A percentile compares a stretch with the other conserved stretches of the same genome.
Conservation (phyloP, 1,140 invertebrate genomes). For the Anoplophora glabripennis region DNA sequence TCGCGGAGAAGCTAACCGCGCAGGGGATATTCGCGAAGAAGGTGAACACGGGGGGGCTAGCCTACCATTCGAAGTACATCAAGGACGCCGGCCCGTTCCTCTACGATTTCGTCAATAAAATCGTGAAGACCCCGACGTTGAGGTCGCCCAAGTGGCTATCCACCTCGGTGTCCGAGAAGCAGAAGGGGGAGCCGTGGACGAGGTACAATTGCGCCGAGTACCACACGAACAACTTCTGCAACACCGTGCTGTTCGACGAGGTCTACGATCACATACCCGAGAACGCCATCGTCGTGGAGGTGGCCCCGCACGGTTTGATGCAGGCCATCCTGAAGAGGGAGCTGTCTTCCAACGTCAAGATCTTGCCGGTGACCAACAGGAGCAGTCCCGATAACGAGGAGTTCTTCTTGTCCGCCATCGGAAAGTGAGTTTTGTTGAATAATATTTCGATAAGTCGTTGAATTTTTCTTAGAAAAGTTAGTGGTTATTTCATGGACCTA, state of each 20-base stretch:
- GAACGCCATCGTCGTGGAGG: conserved; percentile 74
- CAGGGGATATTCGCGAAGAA: conserved; percentile 78
- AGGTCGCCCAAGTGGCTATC: conserved; percentile 81
- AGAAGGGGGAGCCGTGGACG: conserved; percentile 66
- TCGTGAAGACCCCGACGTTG: conserved; percentile 65
- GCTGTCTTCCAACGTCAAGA: conserved; percentile 60
- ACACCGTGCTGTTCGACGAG: conserved; percentile 82
- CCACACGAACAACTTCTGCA: conserved; percentile 85
- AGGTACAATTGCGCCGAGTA: conserved; percentile 81
- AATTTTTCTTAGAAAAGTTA: too few relatives aligned
- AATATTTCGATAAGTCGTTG: too few relatives aligned
- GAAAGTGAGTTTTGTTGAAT: conserved; percentile 67
- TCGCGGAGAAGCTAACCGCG: conserved; percentile 64
- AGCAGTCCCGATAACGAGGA: conserved; percentile 64
- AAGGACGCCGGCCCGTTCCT: conserved; percentile 70
- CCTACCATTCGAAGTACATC: conserved; percentile 81
- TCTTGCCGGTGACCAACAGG: conserved; percentile 74
- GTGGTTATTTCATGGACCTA: too few relatives aligned
- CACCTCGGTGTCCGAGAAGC: conserved; percentile 74
- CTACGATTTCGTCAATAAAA: conserved; percentile 64
- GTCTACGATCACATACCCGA: conserved; percentile 69
- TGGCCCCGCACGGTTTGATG: conserved; percentile 79
- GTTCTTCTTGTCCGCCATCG: conserved; percentile 68
- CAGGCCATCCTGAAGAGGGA: conserved; percentile 67
- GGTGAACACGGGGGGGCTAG: conserved; percentile 75